Evolutionary conservation across 2,888 invertebrate species (phyloP).

Genomic region (Ormyrus labotus): DNA sequence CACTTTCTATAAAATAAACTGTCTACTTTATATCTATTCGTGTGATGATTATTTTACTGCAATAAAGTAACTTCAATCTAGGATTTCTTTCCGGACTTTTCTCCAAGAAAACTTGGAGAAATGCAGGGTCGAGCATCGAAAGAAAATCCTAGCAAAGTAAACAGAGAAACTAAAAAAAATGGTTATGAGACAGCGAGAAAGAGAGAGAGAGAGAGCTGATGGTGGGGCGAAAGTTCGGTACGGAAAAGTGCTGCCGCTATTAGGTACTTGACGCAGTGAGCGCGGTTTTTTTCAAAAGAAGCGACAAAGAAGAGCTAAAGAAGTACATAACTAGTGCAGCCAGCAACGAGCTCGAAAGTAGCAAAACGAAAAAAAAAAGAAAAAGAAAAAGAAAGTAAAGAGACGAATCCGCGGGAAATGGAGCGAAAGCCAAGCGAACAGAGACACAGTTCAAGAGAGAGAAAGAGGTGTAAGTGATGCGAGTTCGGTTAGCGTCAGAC

Average conservation of each 20-base stretch:
- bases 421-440: slow-evolving; percentile 7
- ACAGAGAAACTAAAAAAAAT: neutral
- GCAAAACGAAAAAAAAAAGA: slow-evolving; percentile 1
- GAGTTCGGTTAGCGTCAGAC: slow-evolving; percentile 54
- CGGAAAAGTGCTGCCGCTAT: slow-evolving; percentile 1
- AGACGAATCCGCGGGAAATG: slow-evolving; percentile 7
- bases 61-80: too few species aligned
- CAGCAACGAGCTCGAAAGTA: neutral
- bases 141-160: slow-evolving; percentile 14
- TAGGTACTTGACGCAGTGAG: slow-evolving; percentile 13
- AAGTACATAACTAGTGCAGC: slow-evolving; percentile 39
- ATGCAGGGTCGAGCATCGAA: too few species aligned
- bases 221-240: neutral
- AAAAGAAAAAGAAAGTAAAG: slow-evolving; percentile 6
- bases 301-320: slow-evolving; percentile 37
- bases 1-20: too few species aligned
- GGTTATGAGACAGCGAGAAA: neutral
- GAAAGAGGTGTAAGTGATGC: slow-evolving; percentile 43
- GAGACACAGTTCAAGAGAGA: slow-evolving; percentile 18
- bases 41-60: too few species aligned
- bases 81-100: too few species aligned
- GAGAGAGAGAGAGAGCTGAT: too few species aligned
- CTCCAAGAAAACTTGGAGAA: too few species aligned
- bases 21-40: too few species aligned
- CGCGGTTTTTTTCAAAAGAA: slow-evolving; percentile 27